Percentiles rank a stretch among this genome's conserved stretches.
phyloP scores from a whole-genome alignment of 2,113 vertebrate species.

The Atherinomorus stipes region DNA sequence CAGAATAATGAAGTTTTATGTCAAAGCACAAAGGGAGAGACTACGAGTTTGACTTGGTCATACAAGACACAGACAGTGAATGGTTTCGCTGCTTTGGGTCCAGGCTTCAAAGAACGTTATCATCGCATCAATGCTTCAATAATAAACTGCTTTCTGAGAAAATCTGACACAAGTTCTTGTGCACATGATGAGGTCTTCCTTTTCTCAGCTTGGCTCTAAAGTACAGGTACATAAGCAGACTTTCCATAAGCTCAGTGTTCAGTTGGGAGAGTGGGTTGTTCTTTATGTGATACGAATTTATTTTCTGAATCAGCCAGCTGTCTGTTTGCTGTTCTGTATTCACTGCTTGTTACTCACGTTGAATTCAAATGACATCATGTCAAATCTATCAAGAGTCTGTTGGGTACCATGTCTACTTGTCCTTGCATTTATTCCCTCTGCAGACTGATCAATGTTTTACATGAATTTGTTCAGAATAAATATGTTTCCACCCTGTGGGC shows the following conservation, averaged over 20 bases:
- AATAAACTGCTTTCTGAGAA: conserved; percentile 33
- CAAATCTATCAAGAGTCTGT: conserved; percentile 12
- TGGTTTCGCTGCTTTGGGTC: not conserved
- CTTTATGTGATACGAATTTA: conserved; percentile 20
- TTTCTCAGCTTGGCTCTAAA: not conserved
- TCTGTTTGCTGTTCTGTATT: conserved; percentile 12
- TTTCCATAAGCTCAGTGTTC: conserved; percentile 13
- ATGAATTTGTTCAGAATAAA: conserved; percentile 6
- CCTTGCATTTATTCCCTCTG: not conserved
- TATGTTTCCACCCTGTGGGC: not conserved
- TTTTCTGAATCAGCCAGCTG: conserved; percentile 15
- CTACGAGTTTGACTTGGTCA: not conserved
- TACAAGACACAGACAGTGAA: not conserved
- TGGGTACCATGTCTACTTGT: not conserved
- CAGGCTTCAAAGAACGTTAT: conserved; percentile 15
- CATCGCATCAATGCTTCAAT: conserved; percentile 19
- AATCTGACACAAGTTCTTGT: conserved; percentile 13
- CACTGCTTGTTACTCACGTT: conserved; percentile 4
- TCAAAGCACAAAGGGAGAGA: not conserved
- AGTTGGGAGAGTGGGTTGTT: conserved; percentile 11
- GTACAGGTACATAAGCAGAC: conserved; percentile 5
- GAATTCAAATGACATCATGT: conserved; percentile 11
- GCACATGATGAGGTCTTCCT: conserved; percentile 32
- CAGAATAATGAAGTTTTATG: not conserved
- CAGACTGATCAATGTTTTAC: not conserved